Evolutionary conservation across 2,797 vertebrate genomes (phyloP).

Genomic region (Liasis olivaceus): DNA sequence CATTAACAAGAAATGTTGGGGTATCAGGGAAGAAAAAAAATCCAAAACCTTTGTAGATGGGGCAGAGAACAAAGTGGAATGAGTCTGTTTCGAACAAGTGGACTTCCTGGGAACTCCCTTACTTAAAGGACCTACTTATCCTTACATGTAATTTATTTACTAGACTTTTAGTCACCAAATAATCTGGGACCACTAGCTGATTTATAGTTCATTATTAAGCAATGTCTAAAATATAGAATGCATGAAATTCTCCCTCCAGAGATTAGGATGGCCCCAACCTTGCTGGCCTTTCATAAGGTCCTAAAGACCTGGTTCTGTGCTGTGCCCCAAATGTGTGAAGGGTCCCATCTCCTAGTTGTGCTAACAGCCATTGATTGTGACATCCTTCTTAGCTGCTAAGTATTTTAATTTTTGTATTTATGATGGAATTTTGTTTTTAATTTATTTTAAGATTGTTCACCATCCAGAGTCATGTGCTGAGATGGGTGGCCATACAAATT

Average conservation of each 20-base stretch:
- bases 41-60: neutral
- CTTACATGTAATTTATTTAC: neutral
- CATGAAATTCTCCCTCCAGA: neutral
- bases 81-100: neutral
- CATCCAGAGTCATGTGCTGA: neutral
- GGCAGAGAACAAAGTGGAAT: neutral
- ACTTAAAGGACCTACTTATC: neutral
- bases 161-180: neutral
- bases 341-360: neutral
- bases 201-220: neutral
- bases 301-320: neutral
- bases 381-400: neutral
- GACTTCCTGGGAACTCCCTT: neutral
- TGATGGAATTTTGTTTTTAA: neutral
- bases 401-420: neutral
- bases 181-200: neutral
- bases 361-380: neutral
- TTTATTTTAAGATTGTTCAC: neutral
- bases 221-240: neutral
- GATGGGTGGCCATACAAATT: neutral
- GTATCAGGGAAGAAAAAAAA: neutral
- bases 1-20: neutral
- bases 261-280: neutral
- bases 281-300: neutral
- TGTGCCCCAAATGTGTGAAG: neutral